Evolutionary conservation across 2,113 vertebrate genomes (phyloP).

Genomic region (Felis chaus): DNA sequence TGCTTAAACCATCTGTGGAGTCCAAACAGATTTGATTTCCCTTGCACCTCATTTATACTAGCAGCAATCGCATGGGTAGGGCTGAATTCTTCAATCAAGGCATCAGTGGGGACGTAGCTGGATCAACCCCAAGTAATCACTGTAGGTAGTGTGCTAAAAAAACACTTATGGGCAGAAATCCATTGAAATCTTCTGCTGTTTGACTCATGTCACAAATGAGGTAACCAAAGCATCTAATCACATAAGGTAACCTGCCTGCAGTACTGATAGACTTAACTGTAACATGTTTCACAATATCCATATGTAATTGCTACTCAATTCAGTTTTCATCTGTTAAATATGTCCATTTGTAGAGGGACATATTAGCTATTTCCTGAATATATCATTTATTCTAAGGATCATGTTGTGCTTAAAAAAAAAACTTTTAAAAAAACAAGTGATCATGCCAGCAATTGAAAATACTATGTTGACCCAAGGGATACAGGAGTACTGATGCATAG

Average conservation of each 20-base stretch:
- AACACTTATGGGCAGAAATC: too few relatives aligned
- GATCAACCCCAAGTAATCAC: rapidly evolving
- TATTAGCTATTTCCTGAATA: too few relatives aligned
- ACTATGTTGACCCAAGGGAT: too few relatives aligned
- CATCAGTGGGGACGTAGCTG: rapidly evolving
- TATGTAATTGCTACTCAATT: background rate
- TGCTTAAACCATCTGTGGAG: conserved; percentile 77
- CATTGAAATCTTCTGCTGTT: background rate
- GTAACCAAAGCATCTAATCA: background rate
- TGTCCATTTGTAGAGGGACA: background rate
- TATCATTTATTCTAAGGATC: background rate
- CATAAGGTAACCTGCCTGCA: background rate
- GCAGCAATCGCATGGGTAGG: background rate
- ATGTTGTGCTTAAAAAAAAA: too few relatives aligned
- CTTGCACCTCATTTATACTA: background rate
- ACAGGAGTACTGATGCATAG: too few relatives aligned
- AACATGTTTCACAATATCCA: rapidly evolving
- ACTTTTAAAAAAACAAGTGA: rapidly evolving
- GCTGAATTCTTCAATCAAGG: background rate
- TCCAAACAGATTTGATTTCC: conserved; percentile 36
- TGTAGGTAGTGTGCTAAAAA: rapidly evolving
- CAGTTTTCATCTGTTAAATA: background rate
- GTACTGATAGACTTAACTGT: background rate
- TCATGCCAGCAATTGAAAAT: background rate
- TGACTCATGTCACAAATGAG: background rate